phyloP scores from a whole-genome alignment of 1,140 invertebrate genomes.

The Drosophila pseudoobscura region DNA sequence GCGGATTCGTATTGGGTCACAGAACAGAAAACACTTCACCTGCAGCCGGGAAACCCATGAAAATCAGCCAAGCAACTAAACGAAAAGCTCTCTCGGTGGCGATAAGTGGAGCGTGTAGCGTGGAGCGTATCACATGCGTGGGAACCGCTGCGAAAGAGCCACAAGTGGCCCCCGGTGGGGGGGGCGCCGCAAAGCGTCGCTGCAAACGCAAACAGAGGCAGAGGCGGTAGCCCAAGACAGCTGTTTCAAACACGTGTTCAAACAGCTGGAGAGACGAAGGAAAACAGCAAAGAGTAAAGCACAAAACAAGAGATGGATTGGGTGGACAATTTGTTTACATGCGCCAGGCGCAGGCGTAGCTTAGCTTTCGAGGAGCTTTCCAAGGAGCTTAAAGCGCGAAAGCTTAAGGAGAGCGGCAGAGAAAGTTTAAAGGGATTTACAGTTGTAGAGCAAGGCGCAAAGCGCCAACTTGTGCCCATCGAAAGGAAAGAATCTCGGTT shows the following conservation, averaged over 20 bases:
- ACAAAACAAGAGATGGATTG: conserved; percentile 27
- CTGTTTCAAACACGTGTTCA: conserved; percentile 33
- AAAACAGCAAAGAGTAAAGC: conserved; percentile 32
- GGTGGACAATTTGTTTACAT: conserved; percentile 60
- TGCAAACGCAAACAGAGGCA: conserved; percentile 41
- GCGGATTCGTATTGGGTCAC: too few species aligned
- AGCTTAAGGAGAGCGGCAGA: conserved; percentile 27
- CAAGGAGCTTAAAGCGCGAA: conserved; percentile 59
- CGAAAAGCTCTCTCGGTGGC: conserved; percentile 1
- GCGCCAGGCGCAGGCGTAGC: conserved; percentile 52
- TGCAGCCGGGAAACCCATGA: too few species aligned
- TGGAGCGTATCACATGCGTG: conserved; percentile 35
- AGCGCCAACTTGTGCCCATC: conserved; percentile 55
- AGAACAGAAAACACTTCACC: too few species aligned
- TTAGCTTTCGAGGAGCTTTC: conserved; percentile 44
- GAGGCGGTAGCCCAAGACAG: conserved; percentile 4
- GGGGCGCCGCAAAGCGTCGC: too few species aligned
- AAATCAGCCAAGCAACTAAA: not conserved
- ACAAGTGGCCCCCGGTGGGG: conserved; percentile 44
- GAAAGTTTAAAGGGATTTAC: conserved; percentile 53
- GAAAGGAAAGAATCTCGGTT: conserved; percentile 5
- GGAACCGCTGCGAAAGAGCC: conserved; percentile 29
- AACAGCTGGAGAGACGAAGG: conserved; percentile 51
- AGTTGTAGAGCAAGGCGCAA: conserved; percentile 60
- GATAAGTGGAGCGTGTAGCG: not conserved